These are phyloP conservation scores for Lochmaea crataegi DNA, from an alignment of 2,888 invertebrate species.

Conservation along the genomic window DNA sequence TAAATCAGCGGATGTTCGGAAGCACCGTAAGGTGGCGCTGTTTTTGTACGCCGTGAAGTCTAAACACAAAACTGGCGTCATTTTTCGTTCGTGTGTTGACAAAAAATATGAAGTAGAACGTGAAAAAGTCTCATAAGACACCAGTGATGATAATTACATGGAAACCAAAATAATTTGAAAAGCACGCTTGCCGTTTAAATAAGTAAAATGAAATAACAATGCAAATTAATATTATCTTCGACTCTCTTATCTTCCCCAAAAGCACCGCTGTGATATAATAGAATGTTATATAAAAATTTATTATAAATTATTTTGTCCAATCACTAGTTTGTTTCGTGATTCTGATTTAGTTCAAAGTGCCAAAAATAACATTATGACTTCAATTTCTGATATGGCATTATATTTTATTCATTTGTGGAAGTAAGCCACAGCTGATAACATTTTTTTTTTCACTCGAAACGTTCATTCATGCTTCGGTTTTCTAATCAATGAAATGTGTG, in stretches of 20 bases:
- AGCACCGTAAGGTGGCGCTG: too few relatives aligned
- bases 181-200: too few relatives aligned
- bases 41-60: too few relatives aligned
- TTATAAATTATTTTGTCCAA: conserved; percentile 28
- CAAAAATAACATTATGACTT: conserved; percentile 51
- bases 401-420: conserved; percentile 30
- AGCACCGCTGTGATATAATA: conserved; percentile 1
- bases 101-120: too few relatives aligned
- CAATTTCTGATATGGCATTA: conserved; percentile 44
- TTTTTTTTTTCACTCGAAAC: conserved; percentile 38
- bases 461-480: conserved; percentile 38
- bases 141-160: too few relatives aligned
- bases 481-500: conserved; percentile 43
- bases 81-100: too few relatives aligned
- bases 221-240: neutral
- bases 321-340: conserved; percentile 42
- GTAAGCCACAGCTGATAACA: conserved; percentile 42
- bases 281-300: conserved; percentile 15
- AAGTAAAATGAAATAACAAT: neutral
- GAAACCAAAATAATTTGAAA: too few relatives aligned
- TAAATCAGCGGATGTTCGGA: too few relatives aligned
- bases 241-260: neutral
- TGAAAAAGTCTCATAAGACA: too few relatives aligned
- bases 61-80: too few relatives aligned
- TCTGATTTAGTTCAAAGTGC: conserved; percentile 43